Evolutionary conservation across 2,888 invertebrate species (phyloP), one percentile per base, ranked within the genome.

Genomic region (Nebria salina): DNA sequence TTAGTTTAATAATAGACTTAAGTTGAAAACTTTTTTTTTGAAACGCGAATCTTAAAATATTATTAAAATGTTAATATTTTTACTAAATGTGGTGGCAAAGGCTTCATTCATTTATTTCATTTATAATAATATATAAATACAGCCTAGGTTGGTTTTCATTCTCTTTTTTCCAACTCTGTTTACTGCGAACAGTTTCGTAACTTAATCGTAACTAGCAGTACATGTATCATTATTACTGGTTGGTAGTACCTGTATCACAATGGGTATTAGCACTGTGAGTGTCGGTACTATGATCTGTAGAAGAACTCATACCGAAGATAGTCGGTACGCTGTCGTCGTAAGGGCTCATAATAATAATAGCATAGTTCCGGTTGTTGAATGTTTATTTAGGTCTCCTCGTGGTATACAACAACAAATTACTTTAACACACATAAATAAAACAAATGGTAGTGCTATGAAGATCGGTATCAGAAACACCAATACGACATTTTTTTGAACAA

Each of bases 231-330:
- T 6, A 13, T 3, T n/a, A n/a, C n/a, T n/a, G n/a, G n/a, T n/a
- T 72, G 26, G 72, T 26, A 41, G 3, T 41, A 72, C 34, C 66
- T 2, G 66, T 72, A 72, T 72, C 72, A 72, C 72, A 72, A 70
- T 73, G 70, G 25, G 68, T 80, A 25, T 5, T 70, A 20, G n/a
- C 26, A 7, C 11, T 70, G 25, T 66, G 15, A 15, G 25, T 66
- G 4, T 66, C 13, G 66, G 25, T 66, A 66, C 7, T 13, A 66
- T 70, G 25, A 70, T 54, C 11, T 11, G 54, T 7, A 8, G 54
- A 7, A 54, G 54, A 20, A 20, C 0, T 20, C 20, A 20, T 54
- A 54, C 54, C 13, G 54, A 54, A 54, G 2, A 54, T 54, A 11
- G 54, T 54, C 54, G 54, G 54, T 8, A 13, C 54, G 54, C 54